Evolutionary conservation across 2,888 invertebrate genomes (phyloP).

Genomic region (Clepsis dumicolana): DNA sequence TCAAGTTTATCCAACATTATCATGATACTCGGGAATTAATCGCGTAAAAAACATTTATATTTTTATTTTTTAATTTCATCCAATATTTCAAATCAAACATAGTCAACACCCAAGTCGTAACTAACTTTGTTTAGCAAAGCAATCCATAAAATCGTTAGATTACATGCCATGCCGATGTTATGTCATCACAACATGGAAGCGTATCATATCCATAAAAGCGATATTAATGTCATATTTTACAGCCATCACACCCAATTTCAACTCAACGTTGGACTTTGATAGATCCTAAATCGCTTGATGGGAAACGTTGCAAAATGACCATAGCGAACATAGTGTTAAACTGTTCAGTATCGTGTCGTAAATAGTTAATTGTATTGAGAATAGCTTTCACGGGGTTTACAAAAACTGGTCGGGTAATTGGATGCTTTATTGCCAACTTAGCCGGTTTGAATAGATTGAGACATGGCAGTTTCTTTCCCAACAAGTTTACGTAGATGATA

Average conservation of each 20-base stretch:
- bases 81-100: no score
- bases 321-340: neutral
- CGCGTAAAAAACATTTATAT: no score
- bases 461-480: conserved; percentile 9
- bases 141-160: neutral
- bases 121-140: neutral
- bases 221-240: conserved; percentile 5
- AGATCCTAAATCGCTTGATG: neutral
- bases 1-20: no score
- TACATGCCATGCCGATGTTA: conserved; percentile 1
- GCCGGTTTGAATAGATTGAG: conserved; percentile 14
- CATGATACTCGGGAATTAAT: no score
- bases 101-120: neutral
- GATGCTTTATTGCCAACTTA: conserved; percentile 2
- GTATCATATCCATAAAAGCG: conserved; percentile 1
- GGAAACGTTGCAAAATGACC: neutral
- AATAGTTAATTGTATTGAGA: conserved; percentile 18
- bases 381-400: conserved; percentile 11
- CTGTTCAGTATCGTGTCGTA: conserved; percentile 8
- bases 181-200: neutral
- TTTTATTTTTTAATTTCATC: no score
- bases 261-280: neutral
- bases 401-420: conserved; percentile 17
- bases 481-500: neutral
- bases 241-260: neutral